Percentiles rank a stretch among this genome's conserved stretches.
Evolutionary conservation across 2,797 vertebrate genomes (phyloP).

Genomic region (Acropternis orthonyx): DNA sequence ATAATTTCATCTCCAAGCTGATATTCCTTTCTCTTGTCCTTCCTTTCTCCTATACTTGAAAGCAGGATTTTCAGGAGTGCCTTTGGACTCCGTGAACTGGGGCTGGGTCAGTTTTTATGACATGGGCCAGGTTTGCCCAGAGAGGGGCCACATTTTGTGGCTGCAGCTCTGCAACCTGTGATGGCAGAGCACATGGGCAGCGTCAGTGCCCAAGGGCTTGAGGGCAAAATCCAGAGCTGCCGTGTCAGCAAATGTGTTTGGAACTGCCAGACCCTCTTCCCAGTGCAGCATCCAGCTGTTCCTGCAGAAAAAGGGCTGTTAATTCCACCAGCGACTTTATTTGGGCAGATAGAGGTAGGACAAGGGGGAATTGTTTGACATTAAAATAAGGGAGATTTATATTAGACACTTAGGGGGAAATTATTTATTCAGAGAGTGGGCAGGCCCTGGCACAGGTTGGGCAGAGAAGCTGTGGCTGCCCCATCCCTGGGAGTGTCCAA

Average conservation of each 20-base stretch:
- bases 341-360: background rate
- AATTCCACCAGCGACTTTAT: background rate
- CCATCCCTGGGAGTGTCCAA: background rate
- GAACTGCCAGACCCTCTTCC: background rate
- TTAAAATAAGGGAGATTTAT: background rate
- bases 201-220: background rate
- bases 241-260: background rate
- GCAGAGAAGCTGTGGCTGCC: background rate
- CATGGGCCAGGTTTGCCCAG: background rate
- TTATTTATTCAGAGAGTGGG: background rate
- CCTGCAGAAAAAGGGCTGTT: background rate
- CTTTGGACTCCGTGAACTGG: background rate
- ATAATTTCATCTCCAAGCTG: background rate
- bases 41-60: background rate
- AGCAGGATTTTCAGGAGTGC: background rate
- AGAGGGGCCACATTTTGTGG: background rate
- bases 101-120: background rate
- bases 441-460: background rate
- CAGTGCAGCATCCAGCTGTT: background rate
- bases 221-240: background rate
- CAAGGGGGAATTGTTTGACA: background rate
- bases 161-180: background rate
- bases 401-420: background rate
- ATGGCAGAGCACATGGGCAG: background rate
- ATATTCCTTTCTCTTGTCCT: background rate